Conservation (phyloP, 1,140 invertebrate species). For the Philaenus spumarius region DNA sequence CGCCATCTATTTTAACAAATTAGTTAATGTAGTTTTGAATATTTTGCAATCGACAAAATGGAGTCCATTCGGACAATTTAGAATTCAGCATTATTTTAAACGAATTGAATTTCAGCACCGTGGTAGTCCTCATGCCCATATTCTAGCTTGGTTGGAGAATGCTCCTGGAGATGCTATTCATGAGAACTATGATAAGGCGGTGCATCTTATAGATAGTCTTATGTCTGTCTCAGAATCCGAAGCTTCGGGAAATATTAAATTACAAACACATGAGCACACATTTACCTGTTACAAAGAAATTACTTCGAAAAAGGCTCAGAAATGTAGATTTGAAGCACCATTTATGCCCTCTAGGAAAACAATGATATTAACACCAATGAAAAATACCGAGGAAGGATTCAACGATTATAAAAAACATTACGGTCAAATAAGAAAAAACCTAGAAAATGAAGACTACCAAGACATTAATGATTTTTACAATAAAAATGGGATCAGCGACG, state of each 20-base stretch:
- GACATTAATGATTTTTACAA: not conserved
- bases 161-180: conserved; percentile 28
- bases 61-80: conserved; percentile 31
- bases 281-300: conserved; percentile 30
- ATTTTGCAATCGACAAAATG: conserved; percentile 17
- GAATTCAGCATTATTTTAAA: conserved; percentile 31
- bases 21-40: not conserved
- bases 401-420: not conserved
- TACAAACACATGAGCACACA: conserved; percentile 29
- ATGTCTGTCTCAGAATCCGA: conserved; percentile 26
- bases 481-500: not conserved
- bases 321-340: conserved; percentile 34
- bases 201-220: conserved; percentile 18
- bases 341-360: conserved; percentile 30
- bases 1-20: not conserved
- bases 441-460: not conserved
- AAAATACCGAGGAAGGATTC: not conserved
- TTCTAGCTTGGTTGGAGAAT: conserved; percentile 32
- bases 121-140: conserved; percentile 36
- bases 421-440: not conserved
- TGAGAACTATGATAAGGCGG: conserved; percentile 11
- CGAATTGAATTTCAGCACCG: conserved; percentile 37
- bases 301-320: conserved; percentile 16
- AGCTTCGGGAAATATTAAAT: conserved; percentile 29
- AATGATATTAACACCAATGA: conserved; percentile 20